Conservation (phyloP, 2,888 invertebrate species). For the Phalera bucephala region DNA sequence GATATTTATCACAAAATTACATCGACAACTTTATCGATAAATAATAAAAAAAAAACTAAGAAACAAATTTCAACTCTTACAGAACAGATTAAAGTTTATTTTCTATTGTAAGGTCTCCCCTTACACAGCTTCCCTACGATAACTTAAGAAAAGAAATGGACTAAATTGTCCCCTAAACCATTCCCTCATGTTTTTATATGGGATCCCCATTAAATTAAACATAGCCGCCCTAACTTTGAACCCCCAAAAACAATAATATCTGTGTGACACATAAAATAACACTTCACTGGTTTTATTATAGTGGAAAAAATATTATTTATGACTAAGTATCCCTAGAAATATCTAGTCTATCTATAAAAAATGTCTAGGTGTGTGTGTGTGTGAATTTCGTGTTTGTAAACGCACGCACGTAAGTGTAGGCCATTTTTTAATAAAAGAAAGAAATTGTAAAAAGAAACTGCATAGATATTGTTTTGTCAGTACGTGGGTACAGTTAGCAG, state of each 20-base stretch:
- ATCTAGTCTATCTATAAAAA: too few species aligned
- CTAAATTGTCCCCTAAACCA: constrained; percentile 37
- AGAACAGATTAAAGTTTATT: neutral
- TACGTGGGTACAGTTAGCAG: too few species aligned
- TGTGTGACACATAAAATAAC: constrained; percentile 42
- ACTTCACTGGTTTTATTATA: constrained; percentile 36
- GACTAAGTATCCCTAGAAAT: too few species aligned
- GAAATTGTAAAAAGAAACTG: too few species aligned
- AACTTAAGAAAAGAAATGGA: constrained; percentile 34
- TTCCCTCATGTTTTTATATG: constrained; percentile 49
- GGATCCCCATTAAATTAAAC: constrained; percentile 44
- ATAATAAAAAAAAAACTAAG: constrained; percentile 24
- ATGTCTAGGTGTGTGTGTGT: too few species aligned
- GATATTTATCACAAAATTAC: constrained; percentile 35
- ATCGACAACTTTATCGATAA: constrained; percentile 23
- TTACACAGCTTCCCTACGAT: constrained; percentile 22
- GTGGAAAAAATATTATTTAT: constrained; percentile 18
- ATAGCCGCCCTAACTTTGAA: constrained; percentile 37
- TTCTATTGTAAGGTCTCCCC: constrained; percentile 6
- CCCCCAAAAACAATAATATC: constrained; percentile 52
- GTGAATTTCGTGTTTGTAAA: too few species aligned
- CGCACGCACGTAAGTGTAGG: too few species aligned
- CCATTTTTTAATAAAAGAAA: too few species aligned
- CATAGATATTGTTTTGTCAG: too few species aligned
- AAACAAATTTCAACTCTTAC: neutral